A percentile compares a stretch with the other conserved stretches of the same genome.
These are phyloP conservation scores for Euura lappo DNA, from an alignment of 1,140 invertebrate genomes.

Conservation along the genomic window DNA sequence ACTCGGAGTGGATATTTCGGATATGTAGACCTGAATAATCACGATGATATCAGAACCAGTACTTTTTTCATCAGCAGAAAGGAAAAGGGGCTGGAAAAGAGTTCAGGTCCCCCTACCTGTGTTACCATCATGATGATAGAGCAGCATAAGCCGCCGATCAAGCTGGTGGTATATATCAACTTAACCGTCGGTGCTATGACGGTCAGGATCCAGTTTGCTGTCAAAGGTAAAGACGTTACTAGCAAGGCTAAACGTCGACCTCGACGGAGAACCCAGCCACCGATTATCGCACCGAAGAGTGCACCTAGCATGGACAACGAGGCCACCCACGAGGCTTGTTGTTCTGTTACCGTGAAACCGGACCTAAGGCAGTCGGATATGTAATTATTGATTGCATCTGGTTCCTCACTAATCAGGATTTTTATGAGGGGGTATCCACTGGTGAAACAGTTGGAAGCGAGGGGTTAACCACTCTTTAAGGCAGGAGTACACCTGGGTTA, in stretches of 20 bases:
- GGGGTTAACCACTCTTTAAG: too few relatives aligned
- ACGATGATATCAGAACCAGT: neutral
- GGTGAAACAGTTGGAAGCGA: too few relatives aligned
- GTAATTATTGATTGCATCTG: constrained; percentile 48
- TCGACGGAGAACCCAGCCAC: constrained; percentile 76
- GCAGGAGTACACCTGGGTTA: too few relatives aligned
- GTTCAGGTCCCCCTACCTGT: constrained; percentile 62
- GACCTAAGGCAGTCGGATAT: constrained; percentile 38
- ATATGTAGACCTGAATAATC: constrained; percentile 78
- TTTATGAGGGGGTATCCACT: too few relatives aligned
- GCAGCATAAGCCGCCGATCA: constrained; percentile 80
- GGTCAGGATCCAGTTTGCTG: constrained; percentile 77
- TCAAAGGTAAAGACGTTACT: constrained; percentile 73
- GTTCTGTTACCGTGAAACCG: constrained; percentile 70
- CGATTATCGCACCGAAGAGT: constrained; percentile 77
- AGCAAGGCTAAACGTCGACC: constrained; percentile 74
- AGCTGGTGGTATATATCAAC: constrained; percentile 78
- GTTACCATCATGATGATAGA: constrained; percentile 81
- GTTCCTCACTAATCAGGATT: constrained; percentile 15
- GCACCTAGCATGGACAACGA: constrained; percentile 80
- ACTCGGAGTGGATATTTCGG: constrained; percentile 86
- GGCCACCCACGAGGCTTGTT: constrained; percentile 84
- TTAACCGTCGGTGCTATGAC: constrained; percentile 76
- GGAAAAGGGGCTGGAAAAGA: neutral
- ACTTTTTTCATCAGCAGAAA: too few relatives aligned